Evolutionary conservation across 2,113 vertebrate genomes (phyloP).

Genomic region (Promerops cafer): DNA sequence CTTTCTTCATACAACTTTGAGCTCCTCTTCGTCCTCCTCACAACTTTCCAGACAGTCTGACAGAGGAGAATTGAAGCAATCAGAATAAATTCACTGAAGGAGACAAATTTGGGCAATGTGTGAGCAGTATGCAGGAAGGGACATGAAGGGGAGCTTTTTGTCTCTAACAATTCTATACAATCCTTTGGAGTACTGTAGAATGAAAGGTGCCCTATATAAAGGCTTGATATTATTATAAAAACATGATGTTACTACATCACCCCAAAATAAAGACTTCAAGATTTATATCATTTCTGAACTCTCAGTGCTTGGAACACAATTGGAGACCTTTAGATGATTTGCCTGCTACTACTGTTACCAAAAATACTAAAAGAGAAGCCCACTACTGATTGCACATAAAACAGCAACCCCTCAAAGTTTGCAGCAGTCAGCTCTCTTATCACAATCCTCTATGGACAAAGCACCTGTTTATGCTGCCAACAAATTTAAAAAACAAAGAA

Average conservation of each 20-base stretch:
- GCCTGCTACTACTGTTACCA: not conserved
- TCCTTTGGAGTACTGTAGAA: not conserved
- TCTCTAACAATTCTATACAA: not conserved
- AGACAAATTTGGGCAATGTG: not conserved
- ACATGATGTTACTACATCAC: not conserved
- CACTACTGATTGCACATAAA: not conserved
- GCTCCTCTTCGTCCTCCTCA: not conserved
- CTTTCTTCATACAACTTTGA: not conserved
- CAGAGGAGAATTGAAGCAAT: not conserved
- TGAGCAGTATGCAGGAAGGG: not conserved
- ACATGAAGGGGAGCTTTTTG: not conserved
- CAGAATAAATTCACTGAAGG: not conserved
- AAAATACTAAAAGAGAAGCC: not conserved
- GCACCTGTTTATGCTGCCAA: not conserved
- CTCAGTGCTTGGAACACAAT: not conserved
- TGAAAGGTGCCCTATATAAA: not conserved
- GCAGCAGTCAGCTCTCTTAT: not conserved
- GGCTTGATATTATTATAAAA: not conserved
- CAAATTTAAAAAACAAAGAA: not conserved
- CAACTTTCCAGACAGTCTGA: not conserved
- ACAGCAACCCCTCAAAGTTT: not conserved
- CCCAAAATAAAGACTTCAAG: not conserved
- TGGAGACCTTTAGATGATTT: not conserved
- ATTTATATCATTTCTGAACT: not conserved
- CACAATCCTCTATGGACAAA: not conserved